These are phyloP conservation scores for Hassar affinis DNA, from an alignment of 2,113 vertebrate species.

Conservation along the genomic window DNA sequence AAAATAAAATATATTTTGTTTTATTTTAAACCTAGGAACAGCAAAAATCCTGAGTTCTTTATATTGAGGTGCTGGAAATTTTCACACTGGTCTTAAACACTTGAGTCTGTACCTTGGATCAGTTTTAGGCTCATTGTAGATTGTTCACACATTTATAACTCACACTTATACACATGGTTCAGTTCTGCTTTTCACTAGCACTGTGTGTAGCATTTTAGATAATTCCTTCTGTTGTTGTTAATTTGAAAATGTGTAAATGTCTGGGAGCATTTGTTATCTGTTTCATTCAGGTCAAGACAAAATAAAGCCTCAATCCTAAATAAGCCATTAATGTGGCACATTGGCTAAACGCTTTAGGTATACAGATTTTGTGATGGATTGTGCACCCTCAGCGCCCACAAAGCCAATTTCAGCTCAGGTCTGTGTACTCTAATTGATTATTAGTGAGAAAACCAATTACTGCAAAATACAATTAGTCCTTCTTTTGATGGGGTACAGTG, in stretches of 20 bases:
- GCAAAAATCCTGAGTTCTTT: not conserved
- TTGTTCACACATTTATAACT: not conserved
- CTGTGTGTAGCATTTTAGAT: not conserved
- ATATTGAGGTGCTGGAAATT: not conserved
- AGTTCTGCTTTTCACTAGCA: not conserved
- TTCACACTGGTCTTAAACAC: not conserved
- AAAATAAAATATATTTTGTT: too few species aligned
- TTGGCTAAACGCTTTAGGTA: not conserved
- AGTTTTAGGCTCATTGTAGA: not conserved
- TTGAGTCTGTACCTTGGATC: not conserved
- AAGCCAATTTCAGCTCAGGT: constrained; percentile 27
- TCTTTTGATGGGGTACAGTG: constrained; percentile 40
- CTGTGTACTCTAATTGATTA: constrained; percentile 40
- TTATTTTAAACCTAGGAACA: not conserved
- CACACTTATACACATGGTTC: not conserved
- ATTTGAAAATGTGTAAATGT: not conserved
- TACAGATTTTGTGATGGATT: not conserved
- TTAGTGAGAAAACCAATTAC: constrained; percentile 46
- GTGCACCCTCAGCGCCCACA: not conserved
- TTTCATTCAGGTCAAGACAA: not conserved
- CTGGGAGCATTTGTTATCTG: not conserved
- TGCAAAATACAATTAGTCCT: constrained; percentile 49
- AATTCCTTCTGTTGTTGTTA: not conserved
- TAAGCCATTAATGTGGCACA: not conserved
- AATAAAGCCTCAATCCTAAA: too few species aligned